Evolutionary conservation across 2,888 invertebrate species (phyloP).

Genomic region (Xestoiulus laeticollis): DNA sequence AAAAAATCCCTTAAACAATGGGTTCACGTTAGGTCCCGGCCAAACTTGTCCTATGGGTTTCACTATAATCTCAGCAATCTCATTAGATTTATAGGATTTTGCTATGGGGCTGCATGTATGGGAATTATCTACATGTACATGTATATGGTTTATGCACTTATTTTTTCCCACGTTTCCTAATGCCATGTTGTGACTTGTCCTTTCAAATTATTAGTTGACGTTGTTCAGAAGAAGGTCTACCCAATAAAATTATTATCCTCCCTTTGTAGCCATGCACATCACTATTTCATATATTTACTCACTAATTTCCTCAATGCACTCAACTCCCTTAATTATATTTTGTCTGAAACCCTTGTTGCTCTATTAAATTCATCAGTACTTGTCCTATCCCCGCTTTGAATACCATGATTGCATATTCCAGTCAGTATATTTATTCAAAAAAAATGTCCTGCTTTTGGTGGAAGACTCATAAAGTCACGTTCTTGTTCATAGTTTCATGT

Average conservation of each 20-base stretch:
- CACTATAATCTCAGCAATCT: too few species aligned
- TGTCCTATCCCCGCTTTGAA: not conserved
- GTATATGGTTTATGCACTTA: too few species aligned
- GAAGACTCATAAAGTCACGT: slow-evolving; percentile 5
- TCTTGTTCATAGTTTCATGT: not conserved
- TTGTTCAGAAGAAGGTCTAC: too few species aligned
- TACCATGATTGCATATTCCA: not conserved
- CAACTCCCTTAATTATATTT: not conserved
- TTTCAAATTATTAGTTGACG: too few species aligned
- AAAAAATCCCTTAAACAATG: too few species aligned
- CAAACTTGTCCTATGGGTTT: too few species aligned
- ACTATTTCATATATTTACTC: not conserved
- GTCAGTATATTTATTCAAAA: not conserved
- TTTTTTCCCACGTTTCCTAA: too few species aligned
- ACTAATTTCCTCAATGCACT: not conserved
- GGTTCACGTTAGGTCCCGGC: too few species aligned
- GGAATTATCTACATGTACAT: too few species aligned
- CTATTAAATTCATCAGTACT: not conserved
- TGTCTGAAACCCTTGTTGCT: not conserved
- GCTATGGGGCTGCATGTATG: too few species aligned
- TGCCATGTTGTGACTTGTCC: too few species aligned
- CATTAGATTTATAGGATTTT: too few species aligned
- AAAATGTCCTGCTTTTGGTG: not conserved
- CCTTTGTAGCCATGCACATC: not conserved
- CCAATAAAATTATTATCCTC: not conserved